Percentiles rank a stretch among this genome's conserved stretches.
Evolutionary conservation across 2,113 vertebrate species (phyloP).

Genomic region (Dicrurus megarhynchus): DNA sequence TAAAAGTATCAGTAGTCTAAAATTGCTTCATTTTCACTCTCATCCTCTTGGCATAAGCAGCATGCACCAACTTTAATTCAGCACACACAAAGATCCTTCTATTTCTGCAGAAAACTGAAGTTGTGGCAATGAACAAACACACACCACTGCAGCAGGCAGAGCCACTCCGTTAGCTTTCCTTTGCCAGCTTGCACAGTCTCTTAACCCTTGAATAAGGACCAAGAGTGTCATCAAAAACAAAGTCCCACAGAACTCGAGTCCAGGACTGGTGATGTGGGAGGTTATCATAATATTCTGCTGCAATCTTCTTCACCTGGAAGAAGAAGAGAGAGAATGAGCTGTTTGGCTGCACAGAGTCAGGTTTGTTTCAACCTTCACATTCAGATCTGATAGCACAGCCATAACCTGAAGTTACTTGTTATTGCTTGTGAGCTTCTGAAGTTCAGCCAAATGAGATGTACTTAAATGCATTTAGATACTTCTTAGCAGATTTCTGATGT

Average conservation of each 20-base stretch:
- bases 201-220: constrained; percentile 92
- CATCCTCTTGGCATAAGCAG: not conserved
- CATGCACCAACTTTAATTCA: not conserved
- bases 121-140: not conserved
- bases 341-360: not conserved
- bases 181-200: constrained; percentile 82
- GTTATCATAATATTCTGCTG: constrained; percentile 91
- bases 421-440: constrained; percentile 20
- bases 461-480: not conserved
- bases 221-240: constrained; percentile 89
- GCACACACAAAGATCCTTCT: not conserved
- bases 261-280: constrained; percentile 93
- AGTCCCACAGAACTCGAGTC: constrained; percentile 92
- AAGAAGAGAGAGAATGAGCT: not conserved
- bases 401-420: constrained; percentile 12
- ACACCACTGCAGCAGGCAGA: not conserved
- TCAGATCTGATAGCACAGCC: constrained; percentile 11
- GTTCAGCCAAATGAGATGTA: not conserved
- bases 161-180: not conserved
- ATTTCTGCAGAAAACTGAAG: not conserved
- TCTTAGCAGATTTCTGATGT: not conserved
- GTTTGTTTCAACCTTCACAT: not conserved
- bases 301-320: constrained; percentile 91
- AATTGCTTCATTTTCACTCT: not conserved
- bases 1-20: not conserved